These are phyloP conservation scores for Cryptus armator DNA, from an alignment of 2,888 invertebrate species.

Conservation along the genomic window DNA sequence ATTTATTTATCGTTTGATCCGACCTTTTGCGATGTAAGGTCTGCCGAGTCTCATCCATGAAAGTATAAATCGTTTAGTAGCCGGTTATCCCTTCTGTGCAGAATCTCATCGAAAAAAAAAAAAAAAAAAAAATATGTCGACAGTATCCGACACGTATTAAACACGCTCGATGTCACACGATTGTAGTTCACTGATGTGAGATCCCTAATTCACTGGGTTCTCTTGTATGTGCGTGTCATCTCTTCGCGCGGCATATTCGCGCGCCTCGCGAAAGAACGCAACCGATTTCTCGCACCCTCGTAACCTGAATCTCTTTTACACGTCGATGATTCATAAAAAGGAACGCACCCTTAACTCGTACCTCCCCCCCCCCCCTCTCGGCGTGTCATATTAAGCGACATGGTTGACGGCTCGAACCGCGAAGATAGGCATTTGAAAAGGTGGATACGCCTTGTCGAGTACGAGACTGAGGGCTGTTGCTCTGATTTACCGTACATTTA, in stretches of 20 bases:
- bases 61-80: constrained; percentile 2
- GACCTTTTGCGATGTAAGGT: background rate
- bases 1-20: constrained; percentile 45
- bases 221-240: constrained; percentile 49
- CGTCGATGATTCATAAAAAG: constrained; percentile 61
- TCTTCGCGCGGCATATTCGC: constrained; percentile 44
- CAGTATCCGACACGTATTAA: constrained; percentile 56
- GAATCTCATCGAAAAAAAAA: constrained; percentile 36
- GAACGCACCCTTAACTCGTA: constrained; percentile 31
- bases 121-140: constrained; percentile 35
- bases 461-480: background rate
- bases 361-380: constrained; percentile 10
- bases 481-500: constrained; percentile 5
- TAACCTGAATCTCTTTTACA: constrained; percentile 70
- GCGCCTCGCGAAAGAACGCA: constrained; percentile 8
- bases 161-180: constrained; percentile 65
- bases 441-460: constrained; percentile 37
- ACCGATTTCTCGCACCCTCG: constrained; percentile 34
- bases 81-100: constrained; percentile 24
- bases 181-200: constrained; percentile 68
- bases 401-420: constrained; percentile 67
- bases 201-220: constrained; percentile 58
- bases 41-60: constrained; percentile 1
- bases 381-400: constrained; percentile 64
- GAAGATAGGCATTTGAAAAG: constrained; percentile 60